Evolutionary conservation across 53 echinoderm and acorn worm species (phyloP).

Genomic region (Paelopatides confundens): DNA sequence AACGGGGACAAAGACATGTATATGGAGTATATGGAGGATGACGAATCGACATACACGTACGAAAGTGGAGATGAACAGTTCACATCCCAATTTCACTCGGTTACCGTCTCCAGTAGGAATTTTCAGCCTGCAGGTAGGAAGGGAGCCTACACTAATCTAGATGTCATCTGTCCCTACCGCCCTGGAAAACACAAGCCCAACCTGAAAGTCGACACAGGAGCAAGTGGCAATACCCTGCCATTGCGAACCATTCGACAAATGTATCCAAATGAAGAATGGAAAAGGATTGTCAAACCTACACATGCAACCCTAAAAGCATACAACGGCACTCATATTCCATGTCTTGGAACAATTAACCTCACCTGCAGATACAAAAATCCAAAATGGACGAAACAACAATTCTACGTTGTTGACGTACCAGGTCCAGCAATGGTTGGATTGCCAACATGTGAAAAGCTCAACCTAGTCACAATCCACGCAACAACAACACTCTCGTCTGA

Average conservation of each 20-base stretch:
- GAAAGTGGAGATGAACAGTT: not conserved
- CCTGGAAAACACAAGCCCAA: conserved; percentile 45
- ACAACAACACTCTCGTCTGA: not conserved
- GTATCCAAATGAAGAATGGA: conserved; percentile 56
- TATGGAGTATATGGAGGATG: too few relatives aligned
- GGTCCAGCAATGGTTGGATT: conserved; percentile 71
- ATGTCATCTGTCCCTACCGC: conserved; percentile 54
- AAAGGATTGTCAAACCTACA: conserved; percentile 28
- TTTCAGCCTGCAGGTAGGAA: not conserved
- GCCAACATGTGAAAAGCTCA: conserved; percentile 51
- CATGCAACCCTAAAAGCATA: conserved; percentile 57
- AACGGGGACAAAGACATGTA: too few relatives aligned
- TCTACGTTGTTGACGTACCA: conserved; percentile 68
- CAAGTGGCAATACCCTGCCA: conserved; percentile 64
- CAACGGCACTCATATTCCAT: conserved; percentile 47
- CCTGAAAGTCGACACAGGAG: conserved; percentile 74
- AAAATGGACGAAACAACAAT: conserved; percentile 49
- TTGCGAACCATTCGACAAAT: conserved; percentile 57
- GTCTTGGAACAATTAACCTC: conserved; percentile 52
- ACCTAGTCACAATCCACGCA: conserved; percentile 62
- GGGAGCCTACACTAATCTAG: conserved; percentile 56
- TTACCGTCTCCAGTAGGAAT: not conserved
- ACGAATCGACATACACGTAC: not conserved
- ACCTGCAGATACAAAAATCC: conserved; percentile 41
- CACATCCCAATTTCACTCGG: not conserved